Conservation (phyloP, 2,113 vertebrate genomes). For the Phalacrocorax carbo region DNA sequence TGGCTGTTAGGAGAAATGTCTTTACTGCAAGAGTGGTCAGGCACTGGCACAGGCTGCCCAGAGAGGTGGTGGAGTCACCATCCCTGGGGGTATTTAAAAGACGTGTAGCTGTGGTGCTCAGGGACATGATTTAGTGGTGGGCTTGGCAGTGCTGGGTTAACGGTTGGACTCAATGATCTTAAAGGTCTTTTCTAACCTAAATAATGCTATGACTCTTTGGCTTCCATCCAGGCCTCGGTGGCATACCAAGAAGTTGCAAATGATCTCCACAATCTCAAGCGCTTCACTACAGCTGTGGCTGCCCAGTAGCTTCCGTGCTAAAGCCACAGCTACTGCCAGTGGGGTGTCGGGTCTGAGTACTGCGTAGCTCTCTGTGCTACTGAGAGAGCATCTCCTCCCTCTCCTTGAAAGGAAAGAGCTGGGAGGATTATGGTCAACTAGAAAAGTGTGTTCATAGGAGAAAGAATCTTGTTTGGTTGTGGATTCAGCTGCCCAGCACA, state of each 20-base stretch:
- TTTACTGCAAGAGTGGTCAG: too few relatives aligned
- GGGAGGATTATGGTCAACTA: not conserved
- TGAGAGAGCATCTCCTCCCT: not conserved
- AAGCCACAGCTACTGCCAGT: not conserved
- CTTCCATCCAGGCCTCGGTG: rapidly evolving
- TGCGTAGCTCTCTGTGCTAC: not conserved
- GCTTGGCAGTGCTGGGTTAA: too few relatives aligned
- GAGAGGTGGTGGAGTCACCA: too few relatives aligned
- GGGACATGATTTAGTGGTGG: too few relatives aligned
- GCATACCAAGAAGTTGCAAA: not conserved
- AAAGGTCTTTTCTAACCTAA: too few relatives aligned
- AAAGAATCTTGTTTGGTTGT: not conserved
- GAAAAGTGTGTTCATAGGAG: not conserved
- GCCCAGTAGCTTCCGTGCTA: rapidly evolving
- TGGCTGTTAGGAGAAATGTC: too few relatives aligned
- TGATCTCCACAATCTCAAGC: not conserved
- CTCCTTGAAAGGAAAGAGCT: not conserved
- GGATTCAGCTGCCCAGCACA: not conserved
- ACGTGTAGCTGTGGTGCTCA: too few relatives aligned
- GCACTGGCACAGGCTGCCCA: too few relatives aligned
- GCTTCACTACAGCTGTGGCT: not conserved
- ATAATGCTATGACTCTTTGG: too few relatives aligned
- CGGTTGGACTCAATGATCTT: too few relatives aligned
- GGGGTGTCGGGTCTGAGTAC: not conserved
- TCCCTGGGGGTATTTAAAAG: too few relatives aligned